Evolutionary conservation across 2,113 vertebrate species (phyloP), one percentile per base, ranked within the genome.

Genomic region (Smithornis capensis): DNA sequence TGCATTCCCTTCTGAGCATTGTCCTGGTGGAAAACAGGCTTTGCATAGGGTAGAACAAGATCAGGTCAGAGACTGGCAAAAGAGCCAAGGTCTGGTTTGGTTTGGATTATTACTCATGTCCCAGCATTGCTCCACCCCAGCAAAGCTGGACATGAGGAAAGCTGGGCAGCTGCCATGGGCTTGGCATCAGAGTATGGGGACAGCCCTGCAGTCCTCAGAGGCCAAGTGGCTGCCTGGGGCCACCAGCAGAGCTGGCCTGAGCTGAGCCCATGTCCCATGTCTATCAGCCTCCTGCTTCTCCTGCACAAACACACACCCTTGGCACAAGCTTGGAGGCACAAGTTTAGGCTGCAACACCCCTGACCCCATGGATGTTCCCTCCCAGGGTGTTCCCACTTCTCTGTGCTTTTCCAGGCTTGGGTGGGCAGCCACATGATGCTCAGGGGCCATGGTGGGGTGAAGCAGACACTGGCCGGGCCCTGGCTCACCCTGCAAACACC

Each of bases 351-450:
- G 1, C 56, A 40, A 6, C 13, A 19, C 6, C 17, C 47, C 65
- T 45, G 28, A 13, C 2, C 22, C 64, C 31, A 6, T 4, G 2
- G 2, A 4, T 0, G 0, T 7, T 38, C 38, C 38, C 25, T 53
- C 44, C 31, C 5, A 1, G 29, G 12, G 12, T 52, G 14, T 9
- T 59, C 29, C 37, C 12, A 27, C 1, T 12, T 17, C 49, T 28
- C 49, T 0, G 4, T 12, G 44, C 73, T 69, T 21, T 68, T 17
- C 55, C 77, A 81, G 65, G 33, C 45, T 50, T 16, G 5, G 42
- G 8, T 27, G 31, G 55, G 64, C 87, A 81, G 22, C 13, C 18
- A 3, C 24, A 19, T 14, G 29, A 50, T 23, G 35, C 53, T 29
- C 14, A 4, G 59, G 64, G 76, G 38, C 47, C 3, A 1, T 5